Percentiles rank a stretch among this genome's conserved stretches.
Conservation (phyloP, 1,140 invertebrate genomes). For the Nylanderia fulva region DNA sequence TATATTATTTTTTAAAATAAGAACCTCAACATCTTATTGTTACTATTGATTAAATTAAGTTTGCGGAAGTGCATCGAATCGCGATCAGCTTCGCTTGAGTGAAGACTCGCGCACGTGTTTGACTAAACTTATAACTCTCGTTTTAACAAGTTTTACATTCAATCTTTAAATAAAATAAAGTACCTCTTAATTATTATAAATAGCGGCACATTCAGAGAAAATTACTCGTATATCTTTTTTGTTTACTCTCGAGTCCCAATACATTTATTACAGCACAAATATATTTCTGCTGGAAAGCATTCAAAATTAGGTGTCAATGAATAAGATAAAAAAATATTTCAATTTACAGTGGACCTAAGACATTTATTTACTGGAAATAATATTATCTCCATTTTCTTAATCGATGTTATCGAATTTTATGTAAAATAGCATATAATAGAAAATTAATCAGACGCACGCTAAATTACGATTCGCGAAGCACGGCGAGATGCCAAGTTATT, state of each 20-base stretch:
- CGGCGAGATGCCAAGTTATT: slow-evolving; percentile 75
- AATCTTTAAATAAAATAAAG: slow-evolving; percentile 52
- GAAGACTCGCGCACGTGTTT: slow-evolving; percentile 48
- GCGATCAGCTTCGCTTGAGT: slow-evolving; percentile 29
- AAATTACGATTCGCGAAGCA: slow-evolving; percentile 47
- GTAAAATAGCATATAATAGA: slow-evolving; percentile 25
- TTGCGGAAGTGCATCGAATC: background rate
- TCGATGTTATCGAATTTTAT: background rate
- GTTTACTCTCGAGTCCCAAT: background rate
- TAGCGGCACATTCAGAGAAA: slow-evolving; percentile 31
- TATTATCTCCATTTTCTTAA: background rate
- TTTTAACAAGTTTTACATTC: slow-evolving; percentile 18
- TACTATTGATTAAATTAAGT: background rate
- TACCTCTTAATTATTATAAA: slow-evolving; percentile 63
- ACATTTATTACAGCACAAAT: slow-evolving; percentile 12
- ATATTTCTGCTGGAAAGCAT: background rate
- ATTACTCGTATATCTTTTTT: slow-evolving; percentile 1
- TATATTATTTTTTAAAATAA: background rate
- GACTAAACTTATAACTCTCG: slow-evolving; percentile 16
- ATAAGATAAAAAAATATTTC: background rate
- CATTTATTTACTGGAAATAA: background rate
- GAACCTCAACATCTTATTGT: background rate
- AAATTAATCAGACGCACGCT: slow-evolving; percentile 61
- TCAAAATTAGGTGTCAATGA: background rate
- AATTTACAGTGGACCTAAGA: slow-evolving; percentile 8